phyloP scores from a whole-genome alignment of 2,888 invertebrate genomes.

The Trisateles emortualis region DNA sequence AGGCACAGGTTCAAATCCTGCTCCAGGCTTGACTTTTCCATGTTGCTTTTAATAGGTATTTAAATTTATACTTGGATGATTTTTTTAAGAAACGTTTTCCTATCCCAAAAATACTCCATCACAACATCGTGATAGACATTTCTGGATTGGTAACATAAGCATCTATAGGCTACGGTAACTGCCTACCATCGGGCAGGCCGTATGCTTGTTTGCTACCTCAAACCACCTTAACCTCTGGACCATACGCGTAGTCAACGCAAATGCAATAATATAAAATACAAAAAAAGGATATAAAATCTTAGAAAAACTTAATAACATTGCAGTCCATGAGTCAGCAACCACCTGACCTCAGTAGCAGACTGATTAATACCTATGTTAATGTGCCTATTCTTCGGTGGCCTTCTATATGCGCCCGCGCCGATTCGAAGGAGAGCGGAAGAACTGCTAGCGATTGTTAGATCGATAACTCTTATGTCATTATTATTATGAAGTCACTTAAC shows the following conservation, averaged over 20 bases:
- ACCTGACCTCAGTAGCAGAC: constrained; percentile 45
- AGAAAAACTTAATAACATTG: not conserved
- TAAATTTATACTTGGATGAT: too few relatives aligned
- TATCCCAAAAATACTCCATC: too few relatives aligned
- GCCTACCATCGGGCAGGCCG: too few relatives aligned
- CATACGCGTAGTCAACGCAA: too few relatives aligned
- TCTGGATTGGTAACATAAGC: too few relatives aligned
- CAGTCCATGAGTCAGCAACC: constrained; percentile 34
- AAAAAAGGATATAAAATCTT: not conserved
- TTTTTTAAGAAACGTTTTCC: too few relatives aligned
- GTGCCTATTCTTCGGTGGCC: constrained; percentile 47
- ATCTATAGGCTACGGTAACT: too few relatives aligned
- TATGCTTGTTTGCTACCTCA: too few relatives aligned
- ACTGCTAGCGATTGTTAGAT: constrained; percentile 19
- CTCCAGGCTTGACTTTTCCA: too few relatives aligned
- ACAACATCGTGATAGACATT: too few relatives aligned
- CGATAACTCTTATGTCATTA: constrained; percentile 29
- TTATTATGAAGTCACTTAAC: constrained; percentile 1
- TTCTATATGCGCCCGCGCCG: constrained; percentile 24
- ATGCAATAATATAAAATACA: not conserved
- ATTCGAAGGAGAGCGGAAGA: constrained; percentile 38
- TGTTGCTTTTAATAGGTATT: too few relatives aligned
- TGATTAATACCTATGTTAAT: constrained; percentile 51
- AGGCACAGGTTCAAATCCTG: too few relatives aligned
- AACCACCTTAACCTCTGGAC: not conserved